phyloP scores from a whole-genome alignment of 2,797 vertebrate genomes.

The Tamandua tetradactyla region DNA sequence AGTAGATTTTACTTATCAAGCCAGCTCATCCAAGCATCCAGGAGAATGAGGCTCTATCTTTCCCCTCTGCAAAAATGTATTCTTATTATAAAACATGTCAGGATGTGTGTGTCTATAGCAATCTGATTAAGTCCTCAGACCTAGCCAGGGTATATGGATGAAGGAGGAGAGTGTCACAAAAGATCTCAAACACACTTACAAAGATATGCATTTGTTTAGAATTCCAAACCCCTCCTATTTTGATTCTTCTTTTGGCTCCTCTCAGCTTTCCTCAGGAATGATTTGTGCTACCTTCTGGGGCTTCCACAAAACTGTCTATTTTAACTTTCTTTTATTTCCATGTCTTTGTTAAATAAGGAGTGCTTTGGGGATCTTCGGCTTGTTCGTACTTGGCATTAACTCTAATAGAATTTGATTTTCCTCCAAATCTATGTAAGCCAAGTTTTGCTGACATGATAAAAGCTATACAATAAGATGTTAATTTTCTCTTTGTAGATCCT shows the following conservation, averaged over 20 bases:
- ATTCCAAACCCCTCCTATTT: not conserved
- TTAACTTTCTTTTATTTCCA: not conserved
- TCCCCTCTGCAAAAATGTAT: not conserved
- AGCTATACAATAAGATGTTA: not conserved
- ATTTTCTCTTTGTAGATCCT: not conserved
- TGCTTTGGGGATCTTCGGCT: not conserved
- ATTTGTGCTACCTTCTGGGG: not conserved
- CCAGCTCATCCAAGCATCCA: not conserved
- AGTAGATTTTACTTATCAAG: not conserved
- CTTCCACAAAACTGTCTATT: not conserved
- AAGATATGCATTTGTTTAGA: not conserved
- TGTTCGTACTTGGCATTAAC: not conserved
- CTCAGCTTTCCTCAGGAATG: not conserved
- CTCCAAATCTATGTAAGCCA: not conserved
- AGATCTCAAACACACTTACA: not conserved
- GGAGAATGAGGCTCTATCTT: not conserved
- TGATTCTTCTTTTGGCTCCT: not conserved
- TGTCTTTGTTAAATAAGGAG: not conserved
- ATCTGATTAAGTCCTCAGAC: not conserved
- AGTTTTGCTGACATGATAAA: not conserved
- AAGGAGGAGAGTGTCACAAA: not conserved
- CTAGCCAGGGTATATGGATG: not conserved
- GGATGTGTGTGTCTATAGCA: not conserved
- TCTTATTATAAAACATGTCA: not conserved
- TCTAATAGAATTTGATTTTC: not conserved